Evolutionary conservation across 2,797 vertebrate species (phyloP).

Genomic region (Bufotes viridis): DNA sequence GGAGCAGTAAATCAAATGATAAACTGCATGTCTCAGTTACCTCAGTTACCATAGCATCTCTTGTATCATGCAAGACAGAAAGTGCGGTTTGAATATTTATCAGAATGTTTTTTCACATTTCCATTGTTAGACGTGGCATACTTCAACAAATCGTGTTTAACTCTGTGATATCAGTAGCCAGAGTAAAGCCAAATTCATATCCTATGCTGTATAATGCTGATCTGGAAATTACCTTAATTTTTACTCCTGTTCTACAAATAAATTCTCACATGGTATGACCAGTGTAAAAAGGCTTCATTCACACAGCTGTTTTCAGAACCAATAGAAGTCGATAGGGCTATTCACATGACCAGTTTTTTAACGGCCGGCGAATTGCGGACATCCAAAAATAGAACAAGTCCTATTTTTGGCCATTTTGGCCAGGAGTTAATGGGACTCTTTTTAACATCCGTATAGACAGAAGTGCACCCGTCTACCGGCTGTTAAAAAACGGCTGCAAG

Average conservation of each 20-base stretch:
- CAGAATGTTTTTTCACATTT: slow-evolving; percentile 22
- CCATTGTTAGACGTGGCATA: background rate
- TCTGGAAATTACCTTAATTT: background rate
- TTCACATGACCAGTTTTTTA: too few relatives aligned
- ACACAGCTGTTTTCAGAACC: too few relatives aligned
- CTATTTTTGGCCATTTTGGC: too few relatives aligned
- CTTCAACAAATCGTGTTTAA: slow-evolving; percentile 5
- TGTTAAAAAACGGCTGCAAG: too few relatives aligned
- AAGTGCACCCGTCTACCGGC: background rate
- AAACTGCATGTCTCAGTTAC: slow-evolving; percentile 46
- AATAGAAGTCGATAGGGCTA: too few relatives aligned
- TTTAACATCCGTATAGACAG: too few relatives aligned
- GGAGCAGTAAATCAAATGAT: slow-evolving; percentile 44
- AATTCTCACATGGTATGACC: background rate
- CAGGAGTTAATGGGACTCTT: too few relatives aligned
- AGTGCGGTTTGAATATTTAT: slow-evolving; percentile 47
- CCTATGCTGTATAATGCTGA: background rate
- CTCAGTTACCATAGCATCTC: slow-evolving; percentile 45
- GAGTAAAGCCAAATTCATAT: background rate
- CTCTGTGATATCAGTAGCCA: background rate
- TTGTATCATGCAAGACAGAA: slow-evolving; percentile 25
- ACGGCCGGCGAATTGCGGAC: too few relatives aligned
- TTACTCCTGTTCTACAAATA: background rate
- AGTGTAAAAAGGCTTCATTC: too few relatives aligned
- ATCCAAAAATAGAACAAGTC: too few relatives aligned